Conservation (phyloP, 2,797 vertebrate species). For the Lates japonicus region DNA sequence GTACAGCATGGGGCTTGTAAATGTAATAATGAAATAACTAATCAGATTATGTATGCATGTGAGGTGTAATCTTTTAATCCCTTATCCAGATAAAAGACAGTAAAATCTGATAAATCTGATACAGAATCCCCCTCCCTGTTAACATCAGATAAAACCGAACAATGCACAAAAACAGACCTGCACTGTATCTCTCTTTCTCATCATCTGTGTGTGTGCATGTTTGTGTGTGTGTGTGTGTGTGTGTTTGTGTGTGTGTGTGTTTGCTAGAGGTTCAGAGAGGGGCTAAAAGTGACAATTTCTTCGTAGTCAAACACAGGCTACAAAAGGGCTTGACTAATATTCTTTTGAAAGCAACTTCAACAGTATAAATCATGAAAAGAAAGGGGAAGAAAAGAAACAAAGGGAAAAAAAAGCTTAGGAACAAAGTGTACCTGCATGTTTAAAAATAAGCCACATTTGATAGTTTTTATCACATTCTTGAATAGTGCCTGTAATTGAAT, state of each 20-base stretch:
- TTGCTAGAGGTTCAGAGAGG: not conserved
- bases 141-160: slow-evolving; percentile 53
- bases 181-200: not conserved
- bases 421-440: not conserved
- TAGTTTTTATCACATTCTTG: not conserved
- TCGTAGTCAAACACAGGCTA: not conserved
- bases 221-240: not conserved
- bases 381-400: not conserved
- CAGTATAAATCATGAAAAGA: not conserved
- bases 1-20: slow-evolving; percentile 37
- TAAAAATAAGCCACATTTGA: not conserved
- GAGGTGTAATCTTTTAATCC: slow-evolving; percentile 76
- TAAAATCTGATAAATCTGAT: slow-evolving; percentile 62
- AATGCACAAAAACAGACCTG: slow-evolving; percentile 24
- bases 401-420: no score
- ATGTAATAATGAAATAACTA: slow-evolving; percentile 58
- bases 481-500: slow-evolving; percentile 1
- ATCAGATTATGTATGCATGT: slow-evolving; percentile 70
- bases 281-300: not conserved
- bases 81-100: slow-evolving; percentile 66
- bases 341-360: not conserved
- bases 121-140: slow-evolving; percentile 26
- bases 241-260: not conserved
- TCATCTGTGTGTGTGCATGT: not conserved
- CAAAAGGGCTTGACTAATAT: not conserved